Evolutionary conservation across 2,888 invertebrate species (phyloP).

Genomic region (Octodonta nipae): DNA sequence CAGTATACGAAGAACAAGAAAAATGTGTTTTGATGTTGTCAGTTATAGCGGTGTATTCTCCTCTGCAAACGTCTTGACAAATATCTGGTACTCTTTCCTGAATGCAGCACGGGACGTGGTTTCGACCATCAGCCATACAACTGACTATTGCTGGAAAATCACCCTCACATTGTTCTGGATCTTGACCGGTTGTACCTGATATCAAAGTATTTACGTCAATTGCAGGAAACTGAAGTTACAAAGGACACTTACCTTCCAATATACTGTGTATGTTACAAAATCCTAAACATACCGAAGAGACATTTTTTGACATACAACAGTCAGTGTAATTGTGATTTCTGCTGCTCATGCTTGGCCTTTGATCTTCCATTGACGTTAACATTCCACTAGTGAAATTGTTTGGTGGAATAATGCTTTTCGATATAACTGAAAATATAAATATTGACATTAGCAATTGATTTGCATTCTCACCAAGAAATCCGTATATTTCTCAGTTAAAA

Average conservation of each 20-base stretch:
- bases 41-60: slow-evolving; percentile 72
- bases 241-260: slow-evolving; percentile 28
- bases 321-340: slow-evolving; percentile 64
- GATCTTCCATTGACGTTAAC: slow-evolving; percentile 29
- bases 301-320: slow-evolving; percentile 59
- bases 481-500: too few species aligned
- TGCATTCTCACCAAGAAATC: too few species aligned
- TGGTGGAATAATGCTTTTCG: slow-evolving; percentile 48
- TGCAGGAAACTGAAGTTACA: background rate
- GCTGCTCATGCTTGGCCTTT: slow-evolving; percentile 31
- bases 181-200: slow-evolving; percentile 63
- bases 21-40: slow-evolving; percentile 74
- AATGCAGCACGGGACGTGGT: slow-evolving; percentile 75
- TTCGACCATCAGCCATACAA: slow-evolving; percentile 68
- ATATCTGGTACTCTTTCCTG: slow-evolving; percentile 70
- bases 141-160: slow-evolving; percentile 70
- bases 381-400: slow-evolving; percentile 37
- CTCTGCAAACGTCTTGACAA: slow-evolving; percentile 73
- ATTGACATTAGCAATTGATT: background rate
- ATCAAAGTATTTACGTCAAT: too few species aligned
- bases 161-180: slow-evolving; percentile 66
- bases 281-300: slow-evolving; percentile 58
- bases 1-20: slow-evolving; percentile 70
- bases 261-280: slow-evolving; percentile 65
- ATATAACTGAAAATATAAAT: slow-evolving; percentile 41